A percentile compares a stretch with the other conserved stretches of the same genome.
Evolutionary conservation across 2,113 vertebrate species (phyloP).

Genomic region (Marmota monax): DNA sequence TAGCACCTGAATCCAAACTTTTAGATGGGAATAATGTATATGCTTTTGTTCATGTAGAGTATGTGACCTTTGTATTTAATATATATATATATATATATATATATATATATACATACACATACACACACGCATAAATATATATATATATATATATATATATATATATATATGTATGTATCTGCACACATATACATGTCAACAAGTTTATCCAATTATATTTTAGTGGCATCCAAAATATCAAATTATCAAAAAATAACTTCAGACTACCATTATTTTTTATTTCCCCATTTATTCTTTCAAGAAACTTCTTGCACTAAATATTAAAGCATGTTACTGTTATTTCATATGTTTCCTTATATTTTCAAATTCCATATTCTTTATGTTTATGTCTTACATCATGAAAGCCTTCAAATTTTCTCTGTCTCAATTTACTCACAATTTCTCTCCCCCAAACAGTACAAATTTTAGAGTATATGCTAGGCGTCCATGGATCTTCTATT

Average conservation of each 20-base stretch:
- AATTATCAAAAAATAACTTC: neutral
- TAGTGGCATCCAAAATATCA: neutral
- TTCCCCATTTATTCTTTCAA: neutral
- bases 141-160: too few species aligned
- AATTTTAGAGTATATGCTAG: neutral
- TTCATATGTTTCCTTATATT: neutral
- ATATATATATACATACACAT: too few species aligned
- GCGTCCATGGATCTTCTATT: too few species aligned
- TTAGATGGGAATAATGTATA: neutral
- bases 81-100: neutral
- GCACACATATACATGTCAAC: neutral
- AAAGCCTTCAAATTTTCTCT: neutral
- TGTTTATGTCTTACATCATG: neutral
- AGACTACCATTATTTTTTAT: neutral
- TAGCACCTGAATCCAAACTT: neutral
- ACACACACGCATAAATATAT: too few species aligned
- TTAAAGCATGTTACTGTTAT: neutral
- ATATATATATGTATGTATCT: too few species aligned
- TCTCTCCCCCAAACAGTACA: neutral
- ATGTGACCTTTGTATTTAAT: neutral
- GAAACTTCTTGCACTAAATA: neutral
- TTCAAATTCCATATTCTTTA: neutral
- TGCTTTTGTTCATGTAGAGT: neutral
- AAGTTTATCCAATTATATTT: neutral
- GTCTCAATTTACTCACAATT: neutral